Evolutionary conservation across 1,140 invertebrate species (phyloP), one percentile per base, ranked within the genome.

Genomic region (Mya arenaria): DNA sequence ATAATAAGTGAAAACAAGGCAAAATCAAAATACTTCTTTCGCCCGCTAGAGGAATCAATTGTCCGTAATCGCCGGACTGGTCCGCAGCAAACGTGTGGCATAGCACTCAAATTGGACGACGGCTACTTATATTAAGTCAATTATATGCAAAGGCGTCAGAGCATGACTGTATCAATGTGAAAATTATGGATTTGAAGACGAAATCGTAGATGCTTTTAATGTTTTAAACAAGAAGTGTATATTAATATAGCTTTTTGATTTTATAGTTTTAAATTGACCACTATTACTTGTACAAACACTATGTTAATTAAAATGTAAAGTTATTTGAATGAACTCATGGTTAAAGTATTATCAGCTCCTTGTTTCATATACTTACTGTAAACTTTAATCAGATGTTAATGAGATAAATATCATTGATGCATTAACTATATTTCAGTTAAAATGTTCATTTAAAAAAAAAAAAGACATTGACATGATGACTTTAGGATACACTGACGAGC

Each of bases 1-100:
- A 44, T 71, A 19, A 41, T 81, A 10, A n/a, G 10, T n/a, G 39
- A 36, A 30, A 74, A 82, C 34, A 62, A 62, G 41, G 55, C 48
- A 25, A 58, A 69, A 32, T 69, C 65, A 8, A 80, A 48, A 15
- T 80, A 80, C 25, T 71, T 58, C 5, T 63, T 58, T 15, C 19
- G 65, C 23, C 65, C 65, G n/a, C 8, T 80, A 4, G 65, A 69
- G 44, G 55, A 58, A 60, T 25, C 39, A 4, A n/a, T 6, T 19
- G 41, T 55, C 19, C 25, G n/a, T n/a, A 25, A 48, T 66, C 25
- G n/a, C 4, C 36, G 74, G 4, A 48, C 39, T 41, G 34, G 55
- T 28, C 66, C 66, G 32, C 65, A 80, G 25, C 65, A 71, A 34
- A 60, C 66, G 3, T 80, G 65, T 60, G 52, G 28, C 10, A 52